Base-by-base conservation (phyloP, 92 coral and sea anemone species). In the Umimayanthus kanabou region DNA sequence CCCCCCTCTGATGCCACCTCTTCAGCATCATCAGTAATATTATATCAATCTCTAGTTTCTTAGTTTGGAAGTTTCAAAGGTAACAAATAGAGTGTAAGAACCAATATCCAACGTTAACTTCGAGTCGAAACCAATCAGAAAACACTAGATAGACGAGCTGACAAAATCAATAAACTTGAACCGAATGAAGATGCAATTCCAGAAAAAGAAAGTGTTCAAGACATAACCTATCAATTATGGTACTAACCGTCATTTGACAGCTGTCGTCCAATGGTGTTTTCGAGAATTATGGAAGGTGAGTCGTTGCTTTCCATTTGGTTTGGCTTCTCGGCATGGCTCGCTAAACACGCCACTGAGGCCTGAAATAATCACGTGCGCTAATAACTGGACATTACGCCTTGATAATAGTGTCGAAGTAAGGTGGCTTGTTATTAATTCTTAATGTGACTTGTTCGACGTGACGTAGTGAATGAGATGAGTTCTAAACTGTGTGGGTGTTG, bases 241-340 rank as follows among this genome's bases (percentile, higher is more conserved):
- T 11, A 29, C 84, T 30, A 49, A 80, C 84, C 84, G 16, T 80
- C 84, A 30, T 30, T 33, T 22, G 84, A 53, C 29, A 80, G n/a
- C 29, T 53, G 45, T 55, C 84, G 70, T 22, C 84, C 84, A 80
- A 80, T 80, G 16, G 72, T 28, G n/a, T 80, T 18, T 57, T 80
- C 71, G 58, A 23, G 84, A 80, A 80, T 33, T 77, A 47, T 47
- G 11, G 61, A 23, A 28, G 58, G 55, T 6, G 81, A 42, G 73
- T 69, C 18, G 23, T 10, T 37, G 43, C 3, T 49, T 18, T 79
- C 82, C n/a, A 50, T 58, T 10, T 79, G 58, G 58, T 79, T 49
- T 28, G 69, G 30, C 53, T 55, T 72, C 13, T 80, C 49, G 25
- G 71, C 84, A 20, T 80, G 61, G 26, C 71, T 80, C 28, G 47